Conservation (phyloP, 64 coral and sea anemone genomes). For the Montipora capricornis region DNA sequence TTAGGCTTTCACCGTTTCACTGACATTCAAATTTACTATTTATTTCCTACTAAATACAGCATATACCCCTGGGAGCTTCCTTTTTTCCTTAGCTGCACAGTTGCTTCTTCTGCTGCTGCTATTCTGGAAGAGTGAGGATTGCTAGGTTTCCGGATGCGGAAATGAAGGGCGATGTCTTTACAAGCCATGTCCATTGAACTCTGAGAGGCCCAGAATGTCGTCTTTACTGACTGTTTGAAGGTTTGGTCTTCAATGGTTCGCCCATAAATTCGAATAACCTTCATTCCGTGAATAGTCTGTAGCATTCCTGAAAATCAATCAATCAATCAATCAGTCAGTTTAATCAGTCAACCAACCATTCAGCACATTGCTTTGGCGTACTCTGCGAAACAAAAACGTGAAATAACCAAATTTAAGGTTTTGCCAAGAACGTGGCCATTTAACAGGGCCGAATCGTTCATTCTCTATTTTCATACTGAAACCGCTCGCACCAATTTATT, state of each 20-base stretch:
- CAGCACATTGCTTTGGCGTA: neutral
- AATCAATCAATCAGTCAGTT: neutral
- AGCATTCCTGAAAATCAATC: slow-evolving; percentile 69
- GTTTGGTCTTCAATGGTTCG: slow-evolving; percentile 75
- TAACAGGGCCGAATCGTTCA: too few species aligned
- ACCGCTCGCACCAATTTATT: too few species aligned
- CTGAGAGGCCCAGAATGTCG: slow-evolving; percentile 37
- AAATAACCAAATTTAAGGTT: too few species aligned
- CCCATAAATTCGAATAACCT: slow-evolving; percentile 82
- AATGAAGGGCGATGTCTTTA: slow-evolving; percentile 75
- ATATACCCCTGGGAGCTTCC: neutral
- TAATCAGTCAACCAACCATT: neutral
- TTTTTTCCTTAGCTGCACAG: slow-evolving; percentile 40
- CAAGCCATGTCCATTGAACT: slow-evolving; percentile 52
- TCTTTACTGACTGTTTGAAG: slow-evolving; percentile 50
- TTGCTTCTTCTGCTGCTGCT: slow-evolving; percentile 31
- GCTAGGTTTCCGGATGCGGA: slow-evolving; percentile 53
- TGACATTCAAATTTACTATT: too few species aligned
- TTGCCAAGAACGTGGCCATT: too few species aligned
- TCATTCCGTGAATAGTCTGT: slow-evolving; percentile 30
- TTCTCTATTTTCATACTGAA: too few species aligned
- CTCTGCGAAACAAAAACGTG: too few species aligned
- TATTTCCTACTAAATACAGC: neutral
- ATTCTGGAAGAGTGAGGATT: slow-evolving; percentile 78
- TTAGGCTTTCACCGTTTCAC: too few species aligned